A percentile compares a stretch with the other conserved stretches of the same genome.
phyloP scores from a whole-genome alignment of 2,797 vertebrate species.

The Spea hammondii region DNA sequence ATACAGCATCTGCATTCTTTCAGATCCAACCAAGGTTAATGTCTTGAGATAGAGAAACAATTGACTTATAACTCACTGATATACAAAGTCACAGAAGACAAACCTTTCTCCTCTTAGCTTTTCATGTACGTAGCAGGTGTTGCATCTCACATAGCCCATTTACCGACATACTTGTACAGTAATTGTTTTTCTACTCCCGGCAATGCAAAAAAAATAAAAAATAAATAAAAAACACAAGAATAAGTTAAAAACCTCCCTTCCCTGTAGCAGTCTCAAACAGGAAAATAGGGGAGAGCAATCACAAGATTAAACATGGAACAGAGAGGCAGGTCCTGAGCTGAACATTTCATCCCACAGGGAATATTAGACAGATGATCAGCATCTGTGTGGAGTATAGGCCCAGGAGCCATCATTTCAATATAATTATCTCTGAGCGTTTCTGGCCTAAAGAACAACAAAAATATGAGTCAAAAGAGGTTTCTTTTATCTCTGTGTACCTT shows the following conservation, averaged over 20 bases:
- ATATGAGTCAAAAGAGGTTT: conserved; percentile 29
- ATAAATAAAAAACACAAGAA: not conserved
- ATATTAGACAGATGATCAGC: conserved; percentile 50
- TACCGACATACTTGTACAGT: conserved; percentile 25
- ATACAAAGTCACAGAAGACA: conserved; percentile 25
- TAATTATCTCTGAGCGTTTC: conserved; percentile 44
- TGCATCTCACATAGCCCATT: conserved; percentile 16
- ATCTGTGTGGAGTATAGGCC: conserved; percentile 42
- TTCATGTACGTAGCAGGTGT: conserved; percentile 28
- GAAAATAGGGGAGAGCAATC: conserved; percentile 28
- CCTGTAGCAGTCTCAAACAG: conserved; percentile 34
- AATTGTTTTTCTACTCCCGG: conserved; percentile 37
- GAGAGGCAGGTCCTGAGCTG: conserved; percentile 30
- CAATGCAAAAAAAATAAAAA: conserved; percentile 30
- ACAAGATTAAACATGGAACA: conserved; percentile 47
- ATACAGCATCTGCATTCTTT: not conserved
- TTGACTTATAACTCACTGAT: not conserved
- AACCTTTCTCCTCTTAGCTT: conserved; percentile 30
- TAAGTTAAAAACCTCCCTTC: conserved; percentile 39
- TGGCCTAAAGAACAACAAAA: conserved; percentile 47
- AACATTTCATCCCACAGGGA: conserved; percentile 43
- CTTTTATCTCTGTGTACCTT: conserved; percentile 40
- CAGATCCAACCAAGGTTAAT: conserved; percentile 9
- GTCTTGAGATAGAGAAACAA: not conserved
- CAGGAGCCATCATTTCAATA: conserved; percentile 42